A percentile compares a stretch with the other conserved stretches of the same genome.
Conservation (phyloP, 2,113 vertebrate genomes). For the Sturnira hondurensis region DNA sequence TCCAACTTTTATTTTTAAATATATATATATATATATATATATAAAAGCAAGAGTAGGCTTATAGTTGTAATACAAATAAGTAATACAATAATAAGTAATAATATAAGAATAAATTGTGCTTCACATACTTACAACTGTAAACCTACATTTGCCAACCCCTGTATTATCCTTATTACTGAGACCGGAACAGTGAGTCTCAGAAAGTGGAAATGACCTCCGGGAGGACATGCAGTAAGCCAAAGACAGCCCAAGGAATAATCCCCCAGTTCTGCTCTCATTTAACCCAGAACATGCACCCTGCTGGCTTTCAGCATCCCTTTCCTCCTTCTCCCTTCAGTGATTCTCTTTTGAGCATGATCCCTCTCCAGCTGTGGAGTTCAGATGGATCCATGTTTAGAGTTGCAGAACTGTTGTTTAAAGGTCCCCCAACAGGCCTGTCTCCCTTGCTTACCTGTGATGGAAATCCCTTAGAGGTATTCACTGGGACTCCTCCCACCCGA, state of each 20-base stretch:
- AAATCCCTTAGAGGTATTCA: neutral
- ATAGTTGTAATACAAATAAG: neutral
- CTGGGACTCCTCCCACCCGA: neutral
- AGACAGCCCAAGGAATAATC: neutral
- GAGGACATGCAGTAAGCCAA: slow-evolving; percentile 3
- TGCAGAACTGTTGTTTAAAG: slow-evolving; percentile 5
- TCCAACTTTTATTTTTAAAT: slow-evolving; percentile 3
- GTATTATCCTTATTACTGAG: neutral
- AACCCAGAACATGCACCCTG: neutral
- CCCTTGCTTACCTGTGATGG: neutral
- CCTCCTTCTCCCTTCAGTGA: neutral
- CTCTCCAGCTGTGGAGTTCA: neutral
- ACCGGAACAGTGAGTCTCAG: neutral
- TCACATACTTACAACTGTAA: neutral
- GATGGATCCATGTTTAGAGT: neutral
- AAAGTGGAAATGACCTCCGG: neutral
- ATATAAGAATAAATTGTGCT: neutral
- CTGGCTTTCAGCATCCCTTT: neutral
- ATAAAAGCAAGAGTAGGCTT: neutral
- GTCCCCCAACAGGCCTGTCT: neutral
- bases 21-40: neutral
- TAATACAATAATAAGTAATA: neutral
- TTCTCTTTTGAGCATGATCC: neutral
- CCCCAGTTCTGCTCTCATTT: neutral
- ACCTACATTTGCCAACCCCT: neutral